Conservation (phyloP, 2,888 invertebrate genomes). For the Leptopilina syphax region DNA sequence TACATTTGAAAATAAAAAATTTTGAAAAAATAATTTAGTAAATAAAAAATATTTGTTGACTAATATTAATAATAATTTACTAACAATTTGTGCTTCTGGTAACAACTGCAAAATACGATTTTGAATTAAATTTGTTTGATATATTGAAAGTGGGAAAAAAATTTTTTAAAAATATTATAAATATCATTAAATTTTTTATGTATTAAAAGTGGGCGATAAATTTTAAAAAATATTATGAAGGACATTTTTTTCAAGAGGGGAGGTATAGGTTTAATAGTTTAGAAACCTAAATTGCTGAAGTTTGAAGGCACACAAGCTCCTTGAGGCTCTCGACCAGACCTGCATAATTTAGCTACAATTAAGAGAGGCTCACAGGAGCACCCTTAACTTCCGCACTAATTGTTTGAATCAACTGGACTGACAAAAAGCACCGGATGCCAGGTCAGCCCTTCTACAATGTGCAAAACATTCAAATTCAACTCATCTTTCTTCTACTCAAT, state of each 20-base stretch:
- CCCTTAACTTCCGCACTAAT: constrained; percentile 61
- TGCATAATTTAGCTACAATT: constrained; percentile 65
- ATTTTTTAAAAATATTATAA: no score
- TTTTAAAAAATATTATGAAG: not conserved
- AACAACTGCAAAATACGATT: no score
- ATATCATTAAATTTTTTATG: no score
- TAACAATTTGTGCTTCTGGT: no score
- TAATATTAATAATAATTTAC: no score
- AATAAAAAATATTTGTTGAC: no score
- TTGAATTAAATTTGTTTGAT: no score
- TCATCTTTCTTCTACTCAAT: constrained; percentile 28
- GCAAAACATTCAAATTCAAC: constrained; percentile 24
- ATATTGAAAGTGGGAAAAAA: no score
- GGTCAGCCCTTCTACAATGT: constrained; percentile 11
- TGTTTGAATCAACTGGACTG: constrained; percentile 53
- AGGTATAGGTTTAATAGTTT: not conserved
- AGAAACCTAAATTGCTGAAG: constrained; percentile 27
- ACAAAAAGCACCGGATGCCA: constrained; percentile 20
- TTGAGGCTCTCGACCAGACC: constrained; percentile 53
- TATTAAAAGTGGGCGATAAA: not conserved
- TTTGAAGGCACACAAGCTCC: constrained; percentile 29
- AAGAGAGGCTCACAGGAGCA: constrained; percentile 61
- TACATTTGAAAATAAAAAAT: no score
- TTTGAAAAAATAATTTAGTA: no score
- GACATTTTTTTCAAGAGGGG: not conserved